Evolutionary conservation across 2,888 invertebrate genomes (phyloP).

Genomic region (Villa cingulata): DNA sequence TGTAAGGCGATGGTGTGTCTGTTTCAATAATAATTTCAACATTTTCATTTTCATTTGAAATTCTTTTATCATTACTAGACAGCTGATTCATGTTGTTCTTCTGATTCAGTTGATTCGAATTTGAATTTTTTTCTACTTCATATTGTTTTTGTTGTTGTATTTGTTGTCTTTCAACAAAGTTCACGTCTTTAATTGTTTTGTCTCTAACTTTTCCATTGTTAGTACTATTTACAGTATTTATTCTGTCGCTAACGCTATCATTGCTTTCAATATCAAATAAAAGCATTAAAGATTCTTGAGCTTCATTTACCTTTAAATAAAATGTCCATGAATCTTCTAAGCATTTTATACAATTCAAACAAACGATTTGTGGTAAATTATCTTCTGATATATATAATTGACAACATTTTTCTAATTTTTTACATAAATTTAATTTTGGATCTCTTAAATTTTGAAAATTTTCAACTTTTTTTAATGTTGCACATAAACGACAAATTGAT

Average conservation of each 20-base stretch:
- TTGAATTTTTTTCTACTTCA: no score
- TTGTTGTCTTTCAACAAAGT: no score
- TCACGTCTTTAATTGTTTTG: no score
- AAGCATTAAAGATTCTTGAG: constrained; percentile 21
- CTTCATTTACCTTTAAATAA: constrained; percentile 20
- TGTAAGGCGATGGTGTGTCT: no score
- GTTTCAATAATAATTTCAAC: no score
- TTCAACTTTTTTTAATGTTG: constrained; percentile 20
- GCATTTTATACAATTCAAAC: constrained; percentile 18
- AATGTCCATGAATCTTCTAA: constrained; percentile 19
- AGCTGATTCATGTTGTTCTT: no score
- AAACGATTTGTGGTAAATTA: constrained; percentile 21
- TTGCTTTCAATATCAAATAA: constrained; percentile 8
- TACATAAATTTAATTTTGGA: constrained; percentile 16
- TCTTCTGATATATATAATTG: constrained; percentile 16
- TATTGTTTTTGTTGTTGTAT: no score
- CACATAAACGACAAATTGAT: constrained; percentile 24
- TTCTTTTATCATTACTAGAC: no score
- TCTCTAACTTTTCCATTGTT: no score
- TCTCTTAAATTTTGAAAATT: constrained; percentile 15
- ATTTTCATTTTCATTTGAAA: no score
- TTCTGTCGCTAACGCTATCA: background rate
- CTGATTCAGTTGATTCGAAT: no score
- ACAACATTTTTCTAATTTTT: constrained; percentile 20
- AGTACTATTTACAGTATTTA: no score